Conservation (phyloP, 2,113 vertebrate species). For the Xyrauchen texanus region DNA sequence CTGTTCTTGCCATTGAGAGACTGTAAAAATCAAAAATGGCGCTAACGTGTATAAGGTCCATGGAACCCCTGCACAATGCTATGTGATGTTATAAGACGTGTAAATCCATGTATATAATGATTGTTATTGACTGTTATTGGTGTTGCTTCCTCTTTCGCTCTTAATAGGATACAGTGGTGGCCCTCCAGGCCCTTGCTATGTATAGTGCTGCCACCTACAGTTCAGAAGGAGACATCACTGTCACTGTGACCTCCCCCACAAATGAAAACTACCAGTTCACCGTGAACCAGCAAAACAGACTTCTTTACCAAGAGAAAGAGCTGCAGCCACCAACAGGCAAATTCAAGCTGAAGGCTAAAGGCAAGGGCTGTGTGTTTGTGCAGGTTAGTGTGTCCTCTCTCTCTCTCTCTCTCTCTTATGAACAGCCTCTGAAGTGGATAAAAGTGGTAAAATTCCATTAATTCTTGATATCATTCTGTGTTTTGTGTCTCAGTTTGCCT, state of each 20-base stretch:
- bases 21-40: too few species aligned
- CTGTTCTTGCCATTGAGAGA: too few species aligned
- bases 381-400: conserved; percentile 68
- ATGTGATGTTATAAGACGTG: too few species aligned
- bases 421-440: background rate
- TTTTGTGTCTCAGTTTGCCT: conserved; percentile 62
- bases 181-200: conserved; percentile 84
- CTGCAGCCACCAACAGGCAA: conserved; percentile 72
- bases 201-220: conserved; percentile 74
- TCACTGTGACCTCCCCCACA: conserved; percentile 71
- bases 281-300: conserved; percentile 74
- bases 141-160: background rate
- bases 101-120: too few species aligned
- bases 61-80: too few species aligned
- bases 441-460: background rate
- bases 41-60: too few species aligned
- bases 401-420: background rate
- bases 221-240: conserved; percentile 44
- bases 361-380: conserved; percentile 76
- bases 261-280: conserved; percentile 72
- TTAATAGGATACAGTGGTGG: conserved; percentile 85
- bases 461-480: background rate
- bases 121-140: too few species aligned
- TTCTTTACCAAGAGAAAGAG: conserved; percentile 78
- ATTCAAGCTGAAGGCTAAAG: conserved; percentile 71